Percentiles rank a stretch among this genome's conserved stretches.
These are phyloP conservation scores for Listrodromus nycthemerus DNA, from an alignment of 2,888 invertebrate species.

Conservation along the genomic window DNA sequence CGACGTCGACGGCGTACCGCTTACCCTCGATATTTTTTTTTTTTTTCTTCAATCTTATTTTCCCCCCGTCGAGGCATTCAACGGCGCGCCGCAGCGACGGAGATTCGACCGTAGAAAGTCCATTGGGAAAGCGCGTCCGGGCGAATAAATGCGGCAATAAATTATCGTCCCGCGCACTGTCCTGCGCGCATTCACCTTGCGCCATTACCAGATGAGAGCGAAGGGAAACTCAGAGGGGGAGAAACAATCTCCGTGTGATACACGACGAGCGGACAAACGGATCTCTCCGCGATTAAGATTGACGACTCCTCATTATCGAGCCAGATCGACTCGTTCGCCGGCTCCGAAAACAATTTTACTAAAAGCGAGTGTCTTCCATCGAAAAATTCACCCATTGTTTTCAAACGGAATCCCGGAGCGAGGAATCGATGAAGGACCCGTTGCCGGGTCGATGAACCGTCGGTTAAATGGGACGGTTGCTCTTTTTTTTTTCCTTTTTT, in stretches of 20 bases:
- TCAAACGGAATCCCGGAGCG: conserved; percentile 8
- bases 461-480: too few species aligned
- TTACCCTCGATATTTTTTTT: not conserved
- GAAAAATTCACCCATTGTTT: conserved; percentile 23
- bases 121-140: conserved; percentile 82
- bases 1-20: conserved; percentile 22
- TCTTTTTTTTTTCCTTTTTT: not conserved
- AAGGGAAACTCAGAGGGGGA: conserved; percentile 14
- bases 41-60: not conserved
- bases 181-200: conserved; percentile 64
- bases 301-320: conserved; percentile 49
- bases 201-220: conserved; percentile 57
- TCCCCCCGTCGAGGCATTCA: not conserved
- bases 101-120: conserved; percentile 81
- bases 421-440: conserved; percentile 37
- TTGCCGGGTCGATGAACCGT: not conserved
- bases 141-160: conserved; percentile 80
- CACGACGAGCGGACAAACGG: not conserved
- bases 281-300: not conserved
- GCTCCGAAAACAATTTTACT: conserved; percentile 46
- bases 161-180: conserved; percentile 77
- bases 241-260: conserved; percentile 49
- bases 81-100: conserved; percentile 17
- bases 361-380: not conserved
- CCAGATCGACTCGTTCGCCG: conserved; percentile 56